Base-by-base conservation (phyloP, 2,113 vertebrate genomes). In the Aphyosemion australe region DNA sequence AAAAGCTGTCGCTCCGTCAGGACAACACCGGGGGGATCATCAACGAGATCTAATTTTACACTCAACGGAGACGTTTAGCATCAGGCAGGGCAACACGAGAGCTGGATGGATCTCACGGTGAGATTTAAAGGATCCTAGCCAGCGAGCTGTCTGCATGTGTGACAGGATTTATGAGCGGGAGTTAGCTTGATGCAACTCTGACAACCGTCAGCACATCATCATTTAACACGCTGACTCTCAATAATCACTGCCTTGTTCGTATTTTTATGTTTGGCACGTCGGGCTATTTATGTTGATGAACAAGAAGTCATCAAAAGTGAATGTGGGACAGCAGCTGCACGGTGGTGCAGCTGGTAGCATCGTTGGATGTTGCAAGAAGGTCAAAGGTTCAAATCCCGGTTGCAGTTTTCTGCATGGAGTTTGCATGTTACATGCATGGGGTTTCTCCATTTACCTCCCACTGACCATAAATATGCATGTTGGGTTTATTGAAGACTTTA, bases 41-140 rank as follows among this genome's bases (percentile, higher is more conserved):
- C 76, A 39, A 53, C 65, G 19, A 50, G 79, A 42, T 73, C 76
- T 69, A 65, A 43, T 54, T 86, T 86, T 79, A 85, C 65, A 78
- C 42, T 0, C 39, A 6, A 6, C 5, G 0, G 2, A 0, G 69
- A 67, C 75, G 60, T 77, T 76, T 70, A 74, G 59, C 51, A 56
- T 41, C 4, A 13, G 2, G 51, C 32, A 37, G 34, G 50, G 39
- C 14, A 57, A 65, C 72, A 18, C 1, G 12, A 69, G 61, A 56
- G 47, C 65, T 54, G 18, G 55, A 42, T 52, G 56, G 71, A 75
- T 70, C 76, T 67, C 67, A 84, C 57, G 69, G 78, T 34, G 65
- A 76, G 57, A 67, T 53, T 47, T 20, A 53, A 58, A 61, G 57
- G 34, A 39, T 65, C 41, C 37, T 31, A 15, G 61, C 48, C 54